Evolutionary conservation across 2,888 invertebrate species (phyloP).

Genomic region (Beris chalybata): DNA sequence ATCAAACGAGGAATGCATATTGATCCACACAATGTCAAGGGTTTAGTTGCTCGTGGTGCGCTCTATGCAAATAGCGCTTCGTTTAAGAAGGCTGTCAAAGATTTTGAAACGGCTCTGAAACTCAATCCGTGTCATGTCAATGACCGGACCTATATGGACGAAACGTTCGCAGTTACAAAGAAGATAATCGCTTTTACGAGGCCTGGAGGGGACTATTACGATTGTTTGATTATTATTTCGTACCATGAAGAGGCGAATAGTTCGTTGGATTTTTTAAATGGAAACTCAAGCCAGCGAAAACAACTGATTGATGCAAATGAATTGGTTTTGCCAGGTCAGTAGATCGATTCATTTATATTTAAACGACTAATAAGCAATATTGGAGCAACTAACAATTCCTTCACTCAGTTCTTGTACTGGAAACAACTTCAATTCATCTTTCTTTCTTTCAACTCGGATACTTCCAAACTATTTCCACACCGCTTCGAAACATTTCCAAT

Average conservation of each 20-base stretch:
- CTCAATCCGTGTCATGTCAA: constrained; percentile 88
- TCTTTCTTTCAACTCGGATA: too few relatives aligned
- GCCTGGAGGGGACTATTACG: constrained; percentile 83
- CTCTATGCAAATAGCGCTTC: constrained; percentile 92
- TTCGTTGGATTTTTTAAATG: constrained; percentile 78
- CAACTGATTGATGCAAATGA: constrained; percentile 68
- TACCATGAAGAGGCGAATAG: constrained; percentile 86
- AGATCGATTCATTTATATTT: neutral
- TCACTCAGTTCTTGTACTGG: too few relatives aligned
- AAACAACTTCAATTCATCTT: too few relatives aligned
- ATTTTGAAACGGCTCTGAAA: constrained; percentile 89
- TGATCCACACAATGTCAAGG: constrained; percentile 90
- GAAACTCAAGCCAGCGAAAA: constrained; percentile 62
- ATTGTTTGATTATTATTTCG: constrained; percentile 80
- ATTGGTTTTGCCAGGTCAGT: constrained; percentile 61
- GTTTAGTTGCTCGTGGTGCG: constrained; percentile 87
- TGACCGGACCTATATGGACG: constrained; percentile 91
- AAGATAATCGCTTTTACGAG: constrained; percentile 81
- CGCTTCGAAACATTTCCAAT: neutral
- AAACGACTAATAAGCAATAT: neutral
- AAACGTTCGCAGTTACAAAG: constrained; percentile 88
- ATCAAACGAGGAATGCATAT: constrained; percentile 81
- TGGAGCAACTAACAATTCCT: too few relatives aligned
- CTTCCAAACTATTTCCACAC: too few relatives aligned
- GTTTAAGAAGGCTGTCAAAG: constrained; percentile 90